Evolutionary conservation across 2,888 invertebrate species (phyloP), one percentile per base, ranked within the genome.

Genomic region (Andrena flavipes): DNA sequence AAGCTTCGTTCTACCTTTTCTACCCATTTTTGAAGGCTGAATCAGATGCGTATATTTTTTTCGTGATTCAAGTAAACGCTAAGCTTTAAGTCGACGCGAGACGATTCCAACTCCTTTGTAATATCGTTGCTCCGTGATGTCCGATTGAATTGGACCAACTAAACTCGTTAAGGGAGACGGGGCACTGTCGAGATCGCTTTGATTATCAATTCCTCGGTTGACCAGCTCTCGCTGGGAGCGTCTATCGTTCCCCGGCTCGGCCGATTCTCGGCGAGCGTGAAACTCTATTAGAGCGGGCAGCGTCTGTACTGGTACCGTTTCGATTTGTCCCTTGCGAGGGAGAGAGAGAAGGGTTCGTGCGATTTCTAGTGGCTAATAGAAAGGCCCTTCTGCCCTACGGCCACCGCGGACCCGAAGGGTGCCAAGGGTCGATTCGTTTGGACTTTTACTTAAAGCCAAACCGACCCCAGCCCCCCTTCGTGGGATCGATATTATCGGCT

Each of bases 161-260:
- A 60, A 70, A 69, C 64, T 76, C 35, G 69, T 76, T n/a, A 49
- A 64, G 63, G 49, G 49, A 30, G 30, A 33, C 54, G 16, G 0
- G 29, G 3, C 16, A 13, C 49, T 20, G 33, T 59, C 16, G 13
- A 8, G 26, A 56, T 71, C 67, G 84, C 77, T 88, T 90, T 89
- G 89, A 90, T 90, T 89, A 87, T 90, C 90, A 90, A 90, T 90
- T 90, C 86, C 80, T 83, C 87, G 89, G 71, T 82, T 78, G 89
- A 88, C 80, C 84, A 87, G 80, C 64, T 80, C 73, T 73, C 33
- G 60, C 59, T 16, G 63, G 84, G 76, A 76, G 59, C 33, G 51
- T 49, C 65, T 20, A 71, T 72, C 69, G 54, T 33, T 60, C 76
- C 68, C 68, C 49, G 71, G 59, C 51, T 60, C 70, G 79, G 82